Evolutionary conservation across 2,113 vertebrate genomes (phyloP).

Genomic region (Crotalus helleri): DNA sequence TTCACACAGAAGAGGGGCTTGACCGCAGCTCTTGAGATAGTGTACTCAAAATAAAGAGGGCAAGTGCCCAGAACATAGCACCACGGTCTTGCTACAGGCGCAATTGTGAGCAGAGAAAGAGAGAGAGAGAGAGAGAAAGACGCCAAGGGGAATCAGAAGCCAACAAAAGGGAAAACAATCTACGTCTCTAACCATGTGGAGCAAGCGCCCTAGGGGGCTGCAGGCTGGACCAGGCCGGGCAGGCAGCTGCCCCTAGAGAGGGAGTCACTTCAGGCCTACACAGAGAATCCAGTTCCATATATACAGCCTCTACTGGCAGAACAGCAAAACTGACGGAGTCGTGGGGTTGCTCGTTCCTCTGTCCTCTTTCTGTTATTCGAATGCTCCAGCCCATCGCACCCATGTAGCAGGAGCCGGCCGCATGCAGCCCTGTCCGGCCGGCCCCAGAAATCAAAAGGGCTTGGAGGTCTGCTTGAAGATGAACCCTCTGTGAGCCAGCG

Average conservation of each 20-base stretch:
- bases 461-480: constrained; percentile 85
- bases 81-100: constrained; percentile 57
- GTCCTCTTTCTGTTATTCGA: constrained; percentile 61
- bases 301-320: constrained; percentile 71
- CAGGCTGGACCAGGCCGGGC: constrained; percentile 64
- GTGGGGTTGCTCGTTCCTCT: constrained; percentile 57
- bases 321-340: constrained; percentile 68
- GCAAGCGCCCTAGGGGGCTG: constrained; percentile 67
- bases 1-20: constrained; percentile 37
- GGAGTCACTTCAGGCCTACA: constrained; percentile 71
- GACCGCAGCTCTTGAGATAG: constrained; percentile 50
- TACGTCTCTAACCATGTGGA: constrained; percentile 69
- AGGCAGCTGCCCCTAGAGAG: constrained; percentile 69
- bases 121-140: constrained; percentile 37
- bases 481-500: constrained; percentile 79
- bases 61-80: constrained; percentile 55
- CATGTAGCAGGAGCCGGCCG: constrained; percentile 63
- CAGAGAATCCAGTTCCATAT: constrained; percentile 69
- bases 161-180: constrained; percentile 64
- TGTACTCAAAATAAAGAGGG: constrained; percentile 58
- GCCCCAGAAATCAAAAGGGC: constrained; percentile 76
- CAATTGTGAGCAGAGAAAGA: constrained; percentile 52
- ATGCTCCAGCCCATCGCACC: constrained; percentile 67
- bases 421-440: constrained; percentile 71
- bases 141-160: constrained; percentile 56